Base-by-base conservation (phyloP, 2,888 invertebrate genomes). In the Diarsia rubi region DNA sequence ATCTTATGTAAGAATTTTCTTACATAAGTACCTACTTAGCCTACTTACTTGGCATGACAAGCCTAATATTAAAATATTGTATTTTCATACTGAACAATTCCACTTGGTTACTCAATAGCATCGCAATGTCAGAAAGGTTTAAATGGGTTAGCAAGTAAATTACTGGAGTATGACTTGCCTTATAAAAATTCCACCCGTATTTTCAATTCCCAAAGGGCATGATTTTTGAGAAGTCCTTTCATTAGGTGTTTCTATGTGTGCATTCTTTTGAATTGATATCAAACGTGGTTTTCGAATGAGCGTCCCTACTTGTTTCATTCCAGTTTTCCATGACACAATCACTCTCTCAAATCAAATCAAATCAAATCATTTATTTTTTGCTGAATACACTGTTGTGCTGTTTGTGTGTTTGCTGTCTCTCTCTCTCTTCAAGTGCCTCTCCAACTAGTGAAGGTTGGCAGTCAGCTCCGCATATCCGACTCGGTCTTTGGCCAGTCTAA, bases 1-100 rank as follows among this genome's bases (percentile, higher is more conserved):
- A 14, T 62, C n/a, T 62, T 37, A n/a, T 6, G 49, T 37, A 45
- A n/a, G 63, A 19, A n/a, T 73, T 54, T 73, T 54, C n/a, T 31
- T 42, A 44, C n/a, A 16, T 62, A 62, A 24, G 62, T 62, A 42
- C 16, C 0, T 16, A 24, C 42, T 62, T n/a, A 44, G n/a, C 27
- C 27, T 0, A 27, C 27, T 1, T 42, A 62, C 69, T 73, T 49
- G n/a, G 47, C 14, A 27, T 70, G 71, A 49, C n/a, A 44, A 24
- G 31, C 54, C 31, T 45, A 21, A 24, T 0, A 9, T 68, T 4
- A 3, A 37, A 37, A 57, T 24, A n/a, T 62, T 16, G 2, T 47
- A 47, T 65, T 21, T 42, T 16, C 9, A 8, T 24, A 24, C 19
- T 27, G 19, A 27, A 0, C n/a, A n/a, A n/a, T n/a, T n/a, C n/a